Evolutionary conservation across 30 jellyfish, hydroid and myxozoan genomes (phyloP), one percentile per base, ranked within the genome.

Genomic region (Hydractinia symbiolongicarpus): DNA sequence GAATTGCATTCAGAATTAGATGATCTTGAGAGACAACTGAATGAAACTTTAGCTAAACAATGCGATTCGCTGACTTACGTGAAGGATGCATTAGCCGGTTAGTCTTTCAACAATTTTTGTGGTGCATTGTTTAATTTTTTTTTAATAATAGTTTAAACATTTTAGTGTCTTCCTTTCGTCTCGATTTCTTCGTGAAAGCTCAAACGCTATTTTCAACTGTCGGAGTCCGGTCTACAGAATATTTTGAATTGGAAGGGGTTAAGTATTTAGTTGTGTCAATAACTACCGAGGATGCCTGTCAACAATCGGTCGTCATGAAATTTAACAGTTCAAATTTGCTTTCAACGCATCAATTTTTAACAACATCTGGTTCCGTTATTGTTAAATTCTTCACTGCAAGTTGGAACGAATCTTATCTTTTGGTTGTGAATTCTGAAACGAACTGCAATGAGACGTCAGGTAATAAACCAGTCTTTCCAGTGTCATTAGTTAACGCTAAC

Each of bases 1-100:
- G 80, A 11, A 9, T 1, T 77, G 1, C 1, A 21, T 15, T 52
- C 11, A 0, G 54, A 55, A 9, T 21, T 77, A 9, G 30, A 10
- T 4, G 55, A 6, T 9, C 55, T 60, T 17, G 81, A 77, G 60
- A 54, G 60, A 49, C 30, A 55, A 66, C 60, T 77, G 77, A 55
- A 55, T 15, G 53, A 16, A 57, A 50, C 77, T 11, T 73, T 83
- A 21, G 52, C 49, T 14, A 72, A 53, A 5, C 79, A 72, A 44
- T 88, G 96, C 62, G 69, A 83, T n/a, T 78, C 93, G 4, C 75
- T 88, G 53, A 61, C 73, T 6, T 83, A 66, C 55, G 61, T 73
- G n/a, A 74, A 71, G 5, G 73, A 55, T 4, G 30, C 82, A 62
- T 64, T 68, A 68, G 83, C 68, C 50, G 86, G 95, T 69, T 51